Conservation (phyloP, 2,113 vertebrate species). For the Etheostoma cragini region DNA sequence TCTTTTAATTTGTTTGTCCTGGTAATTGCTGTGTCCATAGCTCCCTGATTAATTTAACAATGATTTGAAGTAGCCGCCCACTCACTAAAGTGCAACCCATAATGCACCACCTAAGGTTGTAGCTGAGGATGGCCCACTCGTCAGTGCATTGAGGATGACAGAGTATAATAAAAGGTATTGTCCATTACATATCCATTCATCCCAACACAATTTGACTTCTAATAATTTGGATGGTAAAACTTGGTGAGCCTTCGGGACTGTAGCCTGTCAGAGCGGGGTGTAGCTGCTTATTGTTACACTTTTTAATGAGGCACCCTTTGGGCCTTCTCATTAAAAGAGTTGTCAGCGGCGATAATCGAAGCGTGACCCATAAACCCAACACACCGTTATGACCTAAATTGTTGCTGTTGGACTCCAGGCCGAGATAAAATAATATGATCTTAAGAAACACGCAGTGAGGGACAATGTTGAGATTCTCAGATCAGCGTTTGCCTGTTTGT, state of each 20-base stretch:
- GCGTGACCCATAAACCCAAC: slow-evolving; percentile 46
- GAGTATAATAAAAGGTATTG: neutral
- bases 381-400: slow-evolving; percentile 36
- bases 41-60: neutral
- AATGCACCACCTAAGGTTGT: neutral
- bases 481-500: slow-evolving; percentile 1
- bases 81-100: slow-evolving; percentile 3
- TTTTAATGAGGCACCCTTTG: slow-evolving; percentile 50
- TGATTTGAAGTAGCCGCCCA: neutral
- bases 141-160: slow-evolving; percentile 1
- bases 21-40: neutral
- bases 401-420: slow-evolving; percentile 37
- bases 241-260: slow-evolving; percentile 15
- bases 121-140: neutral
- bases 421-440: slow-evolving; percentile 28
- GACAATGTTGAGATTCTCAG: slow-evolving; percentile 1
- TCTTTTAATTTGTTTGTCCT: neutral
- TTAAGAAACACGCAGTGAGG: slow-evolving; percentile 10
- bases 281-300: slow-evolving; percentile 33
- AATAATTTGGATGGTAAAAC: slow-evolving; percentile 40
- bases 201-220: slow-evolving; percentile 25
- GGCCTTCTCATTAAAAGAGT: slow-evolving; percentile 54
- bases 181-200: slow-evolving; percentile 27
- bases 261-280: slow-evolving; percentile 15
- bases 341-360: slow-evolving; percentile 45